phyloP scores from a whole-genome alignment of 2,113 vertebrate species.

The Oriolus oriolus region DNA sequence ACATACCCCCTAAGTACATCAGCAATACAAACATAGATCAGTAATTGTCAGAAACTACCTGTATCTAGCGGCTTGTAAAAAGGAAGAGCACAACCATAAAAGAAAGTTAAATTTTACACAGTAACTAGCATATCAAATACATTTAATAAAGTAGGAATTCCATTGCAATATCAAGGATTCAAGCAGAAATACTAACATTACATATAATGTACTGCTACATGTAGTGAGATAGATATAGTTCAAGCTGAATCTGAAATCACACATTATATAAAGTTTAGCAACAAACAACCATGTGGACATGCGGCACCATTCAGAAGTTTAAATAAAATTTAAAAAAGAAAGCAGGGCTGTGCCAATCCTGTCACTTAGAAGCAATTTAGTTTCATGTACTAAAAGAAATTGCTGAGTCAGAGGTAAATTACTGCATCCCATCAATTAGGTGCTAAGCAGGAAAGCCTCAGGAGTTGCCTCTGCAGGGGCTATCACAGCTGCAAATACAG shows the following conservation, averaged over 20 bases:
- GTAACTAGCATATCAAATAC: constrained; percentile 85
- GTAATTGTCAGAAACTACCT: constrained; percentile 82
- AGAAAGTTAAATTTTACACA: constrained; percentile 78
- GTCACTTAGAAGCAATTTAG: constrained; percentile 74
- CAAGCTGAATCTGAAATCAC: constrained; percentile 80
- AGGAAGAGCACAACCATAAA: constrained; percentile 78
- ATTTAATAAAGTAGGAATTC: constrained; percentile 81
- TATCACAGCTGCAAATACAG: background rate
- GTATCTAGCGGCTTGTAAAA: constrained; percentile 80
- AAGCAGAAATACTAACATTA: constrained; percentile 84
- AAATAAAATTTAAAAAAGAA: constrained; percentile 71
- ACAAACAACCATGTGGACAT: constrained; percentile 82
- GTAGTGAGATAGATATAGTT: constrained; percentile 83
- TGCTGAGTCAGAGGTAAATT: constrained; percentile 58
- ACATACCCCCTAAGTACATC: constrained; percentile 84
- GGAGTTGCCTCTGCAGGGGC: constrained; percentile 27
- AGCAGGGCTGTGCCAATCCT: constrained; percentile 77
- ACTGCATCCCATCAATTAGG: constrained; percentile 46
- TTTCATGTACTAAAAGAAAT: constrained; percentile 52
- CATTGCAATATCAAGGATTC: constrained; percentile 82
- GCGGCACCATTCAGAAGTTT: constrained; percentile 79
- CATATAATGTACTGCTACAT: constrained; percentile 85
- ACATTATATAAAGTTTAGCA: constrained; percentile 83
- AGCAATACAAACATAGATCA: constrained; percentile 85
- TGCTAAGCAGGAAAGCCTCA: constrained; percentile 45